Conservation (phyloP, 1,140 invertebrate species). For the Triops cancriformis region DNA sequence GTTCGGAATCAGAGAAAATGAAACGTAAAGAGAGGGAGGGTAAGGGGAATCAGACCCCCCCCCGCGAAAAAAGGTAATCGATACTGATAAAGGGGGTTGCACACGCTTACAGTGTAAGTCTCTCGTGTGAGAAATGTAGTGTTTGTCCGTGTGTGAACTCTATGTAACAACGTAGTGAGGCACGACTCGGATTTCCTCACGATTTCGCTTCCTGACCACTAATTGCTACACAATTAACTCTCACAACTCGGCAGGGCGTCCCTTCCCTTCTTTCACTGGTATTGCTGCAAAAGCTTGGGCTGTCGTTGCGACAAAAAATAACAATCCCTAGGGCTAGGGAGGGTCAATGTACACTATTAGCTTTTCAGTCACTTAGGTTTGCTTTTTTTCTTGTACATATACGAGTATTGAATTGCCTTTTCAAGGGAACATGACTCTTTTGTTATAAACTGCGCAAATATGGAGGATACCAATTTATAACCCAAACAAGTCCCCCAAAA, state of each 20-base stretch:
- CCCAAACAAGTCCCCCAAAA: no score
- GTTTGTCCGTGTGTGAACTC: conserved; percentile 18
- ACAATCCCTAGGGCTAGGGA: background rate
- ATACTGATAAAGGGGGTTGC: background rate
- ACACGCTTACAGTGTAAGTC: background rate
- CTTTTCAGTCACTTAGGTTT: background rate
- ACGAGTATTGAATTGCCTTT: background rate
- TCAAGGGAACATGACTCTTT: no score
- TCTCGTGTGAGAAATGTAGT: background rate
- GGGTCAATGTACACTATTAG: conserved; percentile 10
- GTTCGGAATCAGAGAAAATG: background rate
- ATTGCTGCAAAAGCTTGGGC: background rate
- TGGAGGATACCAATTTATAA: no score
- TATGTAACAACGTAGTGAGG: background rate
- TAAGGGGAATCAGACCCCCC: conserved; percentile 5
- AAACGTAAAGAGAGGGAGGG: background rate
- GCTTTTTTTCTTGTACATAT: background rate
- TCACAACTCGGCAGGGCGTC: background rate
- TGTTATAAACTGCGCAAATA: no score
- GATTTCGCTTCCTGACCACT: conserved; percentile 4
- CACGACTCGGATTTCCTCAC: conserved; percentile 12
- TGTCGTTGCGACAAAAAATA: background rate
- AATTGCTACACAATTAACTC: conserved; percentile 14
- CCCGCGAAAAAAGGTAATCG: conserved; percentile 12
- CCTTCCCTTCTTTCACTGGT: background rate